Base-by-base conservation (phyloP, 2,888 invertebrate genomes). In the Baccha elongata region DNA sequence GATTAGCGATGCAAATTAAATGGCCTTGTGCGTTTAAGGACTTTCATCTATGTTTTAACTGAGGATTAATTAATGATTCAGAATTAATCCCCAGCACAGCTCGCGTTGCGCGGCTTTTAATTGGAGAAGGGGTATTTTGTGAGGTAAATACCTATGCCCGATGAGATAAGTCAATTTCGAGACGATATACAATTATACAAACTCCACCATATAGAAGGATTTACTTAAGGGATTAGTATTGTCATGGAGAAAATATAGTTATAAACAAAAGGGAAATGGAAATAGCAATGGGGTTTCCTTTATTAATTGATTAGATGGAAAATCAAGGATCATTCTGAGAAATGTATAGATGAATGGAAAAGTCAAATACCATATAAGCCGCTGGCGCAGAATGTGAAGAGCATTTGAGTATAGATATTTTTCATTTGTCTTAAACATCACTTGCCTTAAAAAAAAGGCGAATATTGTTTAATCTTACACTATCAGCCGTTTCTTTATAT, bases 1-100 rank as follows among this genome's bases (percentile, higher is more conserved):
- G 83, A 83, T 83, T 78, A 83, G 83, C 72, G 78, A 83, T 78
- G 83, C 83, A 78, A 83, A 83, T 83, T 76, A 83, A 83, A 83
- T 78, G 83, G 76, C 83, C 76, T 83, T 78, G 44, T 72, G 83
- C 68, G 72, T 78, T 40, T 83, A 72, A 78, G 78, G 62, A 68
- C 83, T 55, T 72, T 73, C 68, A 50, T 73, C 72, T 72, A 68
- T 78, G 64, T 64, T 83, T 37, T 78, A 40, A 55, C 72, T 62
- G 67, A 35, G 50, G 72, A 83, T 76, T 83, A 83, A 83, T 83
- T 83, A 83, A 83, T 83, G 83, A 72, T 52, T 58, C 48, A 48
- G 46, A 73, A 72, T 83, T 78, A 78, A 78, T 68, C 55, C 83
- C 83, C 67, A 53, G 21, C 7, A 65, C 69, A 53, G 15, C n/a